phyloP scores from a whole-genome alignment of 2,797 vertebrate species.

The Typhlichthys eigenmanni region DNA sequence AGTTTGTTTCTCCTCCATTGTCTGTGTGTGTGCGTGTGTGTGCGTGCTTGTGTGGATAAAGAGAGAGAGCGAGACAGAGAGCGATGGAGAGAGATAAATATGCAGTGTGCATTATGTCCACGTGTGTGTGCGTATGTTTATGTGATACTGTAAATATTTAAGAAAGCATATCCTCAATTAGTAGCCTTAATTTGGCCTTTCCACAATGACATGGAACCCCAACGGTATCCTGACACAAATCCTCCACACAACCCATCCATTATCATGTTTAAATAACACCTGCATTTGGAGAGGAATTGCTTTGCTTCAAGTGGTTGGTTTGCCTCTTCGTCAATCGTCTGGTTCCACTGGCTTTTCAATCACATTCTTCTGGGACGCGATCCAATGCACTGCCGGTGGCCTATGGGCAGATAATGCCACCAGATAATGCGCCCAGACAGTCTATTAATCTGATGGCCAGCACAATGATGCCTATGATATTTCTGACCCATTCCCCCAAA shows the following conservation, averaged over 20 bases:
- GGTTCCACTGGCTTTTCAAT: conserved; percentile 60
- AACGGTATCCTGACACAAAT: too few relatives aligned
- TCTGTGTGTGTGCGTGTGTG: too few relatives aligned
- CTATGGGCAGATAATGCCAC: conserved; percentile 39
- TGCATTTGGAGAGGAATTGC: conserved; percentile 14
- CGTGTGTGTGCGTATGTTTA: neutral
- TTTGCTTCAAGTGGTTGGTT: conserved; percentile 45
- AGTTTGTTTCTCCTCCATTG: too few relatives aligned
- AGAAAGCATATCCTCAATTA: too few relatives aligned
- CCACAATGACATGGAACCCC: too few relatives aligned
- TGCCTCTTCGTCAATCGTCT: conserved; percentile 1
- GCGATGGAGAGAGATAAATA: too few relatives aligned
- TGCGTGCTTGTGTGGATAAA: too few relatives aligned
- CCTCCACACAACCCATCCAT: too few relatives aligned
- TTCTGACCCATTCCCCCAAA: conserved; percentile 48
- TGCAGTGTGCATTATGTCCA: neutral
- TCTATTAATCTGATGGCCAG: conserved; percentile 58
- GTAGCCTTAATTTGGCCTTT: too few relatives aligned
- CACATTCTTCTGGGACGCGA: conserved; percentile 58
- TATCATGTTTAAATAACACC: too few relatives aligned
- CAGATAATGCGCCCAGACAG: conserved; percentile 65
- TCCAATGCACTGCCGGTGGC: conserved; percentile 48
- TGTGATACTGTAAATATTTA: too few relatives aligned
- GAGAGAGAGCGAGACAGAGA: too few relatives aligned
- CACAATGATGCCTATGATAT: conserved; percentile 60